Evolutionary conservation across 2,888 invertebrate species (phyloP), one percentile per base, ranked within the genome.

Genomic region (Tineola bisselliella): DNA sequence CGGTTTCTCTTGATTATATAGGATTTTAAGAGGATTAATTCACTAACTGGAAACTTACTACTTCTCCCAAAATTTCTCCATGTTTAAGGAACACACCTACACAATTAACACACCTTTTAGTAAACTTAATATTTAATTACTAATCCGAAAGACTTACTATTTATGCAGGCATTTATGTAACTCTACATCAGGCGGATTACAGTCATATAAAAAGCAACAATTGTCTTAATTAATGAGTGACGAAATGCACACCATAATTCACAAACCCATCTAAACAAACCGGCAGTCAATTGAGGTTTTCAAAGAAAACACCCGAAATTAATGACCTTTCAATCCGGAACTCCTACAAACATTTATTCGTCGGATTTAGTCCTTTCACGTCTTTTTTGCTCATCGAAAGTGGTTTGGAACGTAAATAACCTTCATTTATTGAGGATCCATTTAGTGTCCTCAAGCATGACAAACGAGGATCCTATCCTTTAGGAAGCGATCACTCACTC

Each of bases 391-490:
- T 62, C 63, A 62, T 65, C 61, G 65, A 67, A 69, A 77, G 77
- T 76, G 77, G 74, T 74, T 66, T 10, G 43, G 61, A 57, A 62
- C 70, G 75, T 80, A 82, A 81, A 79, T 80, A 81, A 76, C 75
- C 68, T 69, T 69, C 74, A 67, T 75, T 76, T 76, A 80, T 79
- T 70, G 74, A 71, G 70, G 72, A 73, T 75, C 77, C 77, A 79
- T 83, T 84, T 77, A 77, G 75, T 78, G 78, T 76, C 77, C 67
- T 73, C 67, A 63, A 64, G 66, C 72, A 76, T 83, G 81, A 84
- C 81, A 83, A 83, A 83, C 75, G 83, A 83, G 74, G 72, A 70
- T 44, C 15, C 70, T 75, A 71, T 75, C 71, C 71, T 72, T 74
- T 72, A 66, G 66, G 65, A 66, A 69, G 66, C 69, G 69, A 84